Evolutionary conservation across 1,140 invertebrate genomes (phyloP).

Genomic region (Ectropis grisescens): DNA sequence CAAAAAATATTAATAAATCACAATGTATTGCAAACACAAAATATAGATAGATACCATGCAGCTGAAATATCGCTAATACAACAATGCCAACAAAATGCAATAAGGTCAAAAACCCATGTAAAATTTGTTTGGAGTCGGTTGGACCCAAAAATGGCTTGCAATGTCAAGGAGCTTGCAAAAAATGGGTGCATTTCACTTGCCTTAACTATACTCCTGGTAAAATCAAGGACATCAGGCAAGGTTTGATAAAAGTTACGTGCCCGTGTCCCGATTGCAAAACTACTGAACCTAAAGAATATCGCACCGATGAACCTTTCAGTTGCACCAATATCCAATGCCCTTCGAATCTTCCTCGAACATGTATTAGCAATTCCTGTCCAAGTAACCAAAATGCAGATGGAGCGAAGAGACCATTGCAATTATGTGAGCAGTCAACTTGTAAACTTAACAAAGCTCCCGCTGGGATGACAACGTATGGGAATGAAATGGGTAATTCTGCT

Average conservation of each 20-base stretch:
- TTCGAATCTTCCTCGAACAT: conserved; percentile 28
- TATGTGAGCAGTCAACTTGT: no score
- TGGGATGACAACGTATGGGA: no score
- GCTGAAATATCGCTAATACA: no score
- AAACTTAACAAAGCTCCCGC: no score
- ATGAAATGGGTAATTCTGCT: no score
- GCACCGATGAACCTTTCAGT: conserved; percentile 24
- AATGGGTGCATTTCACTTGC: conserved; percentile 40
- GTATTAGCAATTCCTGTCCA: conserved; percentile 22
- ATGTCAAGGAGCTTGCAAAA: conserved; percentile 40
- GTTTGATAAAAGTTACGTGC: conserved; percentile 34
- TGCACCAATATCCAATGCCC: conserved; percentile 37
- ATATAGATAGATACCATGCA: no score
- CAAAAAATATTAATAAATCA: no score
- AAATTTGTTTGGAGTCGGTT: conserved; percentile 37
- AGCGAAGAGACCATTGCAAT: conserved; percentile 10
- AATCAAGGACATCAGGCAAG: conserved; percentile 42
- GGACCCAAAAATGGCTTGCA: conserved; percentile 35
- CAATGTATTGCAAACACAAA: no score
- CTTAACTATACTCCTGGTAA: conserved; percentile 40
- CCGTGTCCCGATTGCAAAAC: conserved; percentile 46
- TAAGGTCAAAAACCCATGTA: conserved; percentile 44
- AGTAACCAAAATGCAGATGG: no score
- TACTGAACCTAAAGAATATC: conserved; percentile 23
- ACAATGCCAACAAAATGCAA: conserved; percentile 42